Base-by-base conservation (phyloP, 2,888 invertebrate genomes). In the Epinotia nisella region DNA sequence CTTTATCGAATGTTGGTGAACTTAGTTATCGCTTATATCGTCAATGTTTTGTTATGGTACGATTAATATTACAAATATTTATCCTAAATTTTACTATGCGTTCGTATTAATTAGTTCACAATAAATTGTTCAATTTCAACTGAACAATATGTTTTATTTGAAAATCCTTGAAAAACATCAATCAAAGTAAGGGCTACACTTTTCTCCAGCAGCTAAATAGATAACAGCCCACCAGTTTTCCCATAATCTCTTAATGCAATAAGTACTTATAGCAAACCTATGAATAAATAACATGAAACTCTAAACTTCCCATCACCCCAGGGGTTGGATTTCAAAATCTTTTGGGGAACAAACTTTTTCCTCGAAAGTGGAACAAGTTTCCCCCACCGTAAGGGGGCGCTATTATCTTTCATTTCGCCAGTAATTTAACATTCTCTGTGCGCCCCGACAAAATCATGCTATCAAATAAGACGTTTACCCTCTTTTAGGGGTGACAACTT, bases 91-190 rank as follows among this genome's bases (percentile, higher is more conserved):
- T 88, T 93, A 93, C 90, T 90, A 90, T 92, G 87, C 90, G 92
- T 93, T 93, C 87, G 88, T 90, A 92, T 93, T 90, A 92, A 92
- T 93, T 90, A 92, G 90, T 93, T 92, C 90, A 89, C 89, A 92
- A 90, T 92, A 92, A 93, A 93, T 89, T 90, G 92, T 93, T 93
- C 91, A 80, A 91, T 87, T 88, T 89, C 89, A 86, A 83, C 80
- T 71, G 69, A 76, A 59, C n/a, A 15, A 62, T 73, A 58, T 71
- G 39, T 78, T 77, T 83, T 81, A 76, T 62, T 76, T 58, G 41
- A 9, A 56, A 56, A 70, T 11, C 3, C 53, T 45, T 61, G 15
- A 19, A 19, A 13, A 17, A 10, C n/a, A 45, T 7, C 17, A 24
- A 55, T 45, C 24, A 53, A 39, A 45, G 35, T 11, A 15, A 3